These are phyloP conservation scores for Nebria ingens DNA, from an alignment of 1,140 invertebrate species.

Conservation along the genomic window DNA sequence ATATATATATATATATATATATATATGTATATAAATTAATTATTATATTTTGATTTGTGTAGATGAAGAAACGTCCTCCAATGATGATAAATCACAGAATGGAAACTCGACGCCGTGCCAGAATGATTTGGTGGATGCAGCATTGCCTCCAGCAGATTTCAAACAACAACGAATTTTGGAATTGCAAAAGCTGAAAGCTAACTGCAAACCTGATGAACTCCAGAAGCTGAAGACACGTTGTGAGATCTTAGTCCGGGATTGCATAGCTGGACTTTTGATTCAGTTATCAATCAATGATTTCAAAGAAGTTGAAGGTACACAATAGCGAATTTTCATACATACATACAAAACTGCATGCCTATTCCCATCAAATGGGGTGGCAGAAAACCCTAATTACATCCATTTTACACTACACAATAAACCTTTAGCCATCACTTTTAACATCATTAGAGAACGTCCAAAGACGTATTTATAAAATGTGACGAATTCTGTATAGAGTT, in stretches of 20 bases:
- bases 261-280: conserved; percentile 64
- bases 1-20: no score
- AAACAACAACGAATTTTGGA: conserved; percentile 54
- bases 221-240: conserved; percentile 53
- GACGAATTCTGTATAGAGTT: no score
- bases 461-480: neutral
- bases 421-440: neutral
- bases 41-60: no score
- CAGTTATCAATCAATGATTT: conserved; percentile 73
- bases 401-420: conserved; percentile 7
- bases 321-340: conserved; percentile 10
- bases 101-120: conserved; percentile 38
- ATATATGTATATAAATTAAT: no score
- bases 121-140: conserved; percentile 57
- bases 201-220: conserved; percentile 70
- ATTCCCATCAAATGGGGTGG: no score
- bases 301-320: conserved; percentile 70
- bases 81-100: conserved; percentile 26
- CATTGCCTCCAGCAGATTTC: conserved; percentile 49
- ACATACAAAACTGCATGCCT: no score
- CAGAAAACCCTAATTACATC: no score
- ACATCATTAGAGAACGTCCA: neutral
- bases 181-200: conserved; percentile 60
- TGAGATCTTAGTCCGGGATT: conserved; percentile 54
- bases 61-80: neutral